phyloP scores from a whole-genome alignment of 1,140 invertebrate genomes.

The Pseudomyrmex flavicornis region DNA sequence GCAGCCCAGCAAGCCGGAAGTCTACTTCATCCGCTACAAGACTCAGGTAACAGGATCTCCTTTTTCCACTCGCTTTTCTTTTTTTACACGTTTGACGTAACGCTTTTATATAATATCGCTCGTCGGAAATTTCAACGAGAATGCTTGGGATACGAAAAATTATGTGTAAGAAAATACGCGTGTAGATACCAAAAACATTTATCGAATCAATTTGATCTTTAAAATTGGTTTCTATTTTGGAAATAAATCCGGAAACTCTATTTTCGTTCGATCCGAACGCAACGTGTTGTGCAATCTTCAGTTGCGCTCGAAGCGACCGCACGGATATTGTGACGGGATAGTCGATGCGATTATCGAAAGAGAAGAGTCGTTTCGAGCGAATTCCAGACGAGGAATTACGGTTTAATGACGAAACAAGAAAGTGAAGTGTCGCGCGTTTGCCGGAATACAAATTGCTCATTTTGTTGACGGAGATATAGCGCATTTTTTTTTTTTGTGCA shows the following conservation, averaged over 20 bases:
- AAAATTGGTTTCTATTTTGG: neutral
- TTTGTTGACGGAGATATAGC: neutral
- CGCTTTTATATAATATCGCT: too few species aligned
- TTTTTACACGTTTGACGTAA: too few species aligned
- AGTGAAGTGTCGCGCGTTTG: conserved; percentile 2
- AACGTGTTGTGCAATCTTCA: conserved; percentile 2
- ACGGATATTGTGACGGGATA: neutral
- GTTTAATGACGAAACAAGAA: conserved; percentile 5
- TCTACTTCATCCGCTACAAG: conserved; percentile 95
- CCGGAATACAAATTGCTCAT: conserved; percentile 48
- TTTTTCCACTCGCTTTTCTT: neutral
- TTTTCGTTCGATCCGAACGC: neutral
- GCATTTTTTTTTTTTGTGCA: neutral
- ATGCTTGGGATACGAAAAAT: too few species aligned
- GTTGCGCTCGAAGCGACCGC: neutral
- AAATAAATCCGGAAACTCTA: neutral
- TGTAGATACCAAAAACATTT: too few species aligned
- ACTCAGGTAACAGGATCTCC: conserved; percentile 87
- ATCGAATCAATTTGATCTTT: too few species aligned
- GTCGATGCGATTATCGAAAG: neutral
- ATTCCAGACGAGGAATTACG: neutral
- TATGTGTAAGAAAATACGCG: too few species aligned
- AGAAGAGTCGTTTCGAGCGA: neutral
- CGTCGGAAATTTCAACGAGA: too few species aligned
- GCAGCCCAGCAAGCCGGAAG: conserved; percentile 93